phyloP scores from a whole-genome alignment of 1,140 invertebrate species.

The Dendroctonus ponderosae region DNA sequence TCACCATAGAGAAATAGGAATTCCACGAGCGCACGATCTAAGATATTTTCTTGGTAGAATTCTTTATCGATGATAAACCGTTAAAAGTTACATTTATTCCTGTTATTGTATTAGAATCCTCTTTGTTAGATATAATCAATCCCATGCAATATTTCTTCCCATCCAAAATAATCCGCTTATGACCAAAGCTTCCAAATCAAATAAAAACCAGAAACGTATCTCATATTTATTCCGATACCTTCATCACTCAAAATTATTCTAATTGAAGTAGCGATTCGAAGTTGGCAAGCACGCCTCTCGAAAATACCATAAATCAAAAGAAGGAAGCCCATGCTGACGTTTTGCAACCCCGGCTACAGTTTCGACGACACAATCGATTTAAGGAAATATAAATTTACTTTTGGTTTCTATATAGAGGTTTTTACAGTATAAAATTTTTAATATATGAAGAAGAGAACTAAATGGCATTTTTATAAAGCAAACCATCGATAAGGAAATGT shows the following conservation, averaged over 20 bases:
- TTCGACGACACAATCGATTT: conserved; percentile 28
- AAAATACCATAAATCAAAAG: conserved; percentile 28
- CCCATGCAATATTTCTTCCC: too few species aligned
- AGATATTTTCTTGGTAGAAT: too few species aligned
- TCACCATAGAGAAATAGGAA: too few species aligned
- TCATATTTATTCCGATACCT: conserved; percentile 10
- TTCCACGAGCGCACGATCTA: too few species aligned
- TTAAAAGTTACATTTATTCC: too few species aligned
- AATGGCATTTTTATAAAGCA: too few species aligned
- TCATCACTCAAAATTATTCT: conserved; percentile 28
- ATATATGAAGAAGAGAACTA: too few species aligned
- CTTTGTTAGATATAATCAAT: too few species aligned
- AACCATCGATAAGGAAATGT: too few species aligned
- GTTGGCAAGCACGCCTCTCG: conserved; percentile 3
- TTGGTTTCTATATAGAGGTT: background rate
- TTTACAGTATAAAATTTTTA: background rate
- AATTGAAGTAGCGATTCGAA: conserved; percentile 20
- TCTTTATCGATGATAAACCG: too few species aligned
- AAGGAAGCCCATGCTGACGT: conserved; percentile 23
- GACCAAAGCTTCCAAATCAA: background rate
- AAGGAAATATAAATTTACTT: conserved; percentile 19
- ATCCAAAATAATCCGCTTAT: too few species aligned
- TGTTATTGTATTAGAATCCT: too few species aligned
- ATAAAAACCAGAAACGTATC: background rate
- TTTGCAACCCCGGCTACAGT: conserved; percentile 21